Percentiles rank a stretch among this genome's conserved stretches.
phyloP scores from a whole-genome alignment of 2,113 vertebrate species.

The Hypanus sabinus region DNA sequence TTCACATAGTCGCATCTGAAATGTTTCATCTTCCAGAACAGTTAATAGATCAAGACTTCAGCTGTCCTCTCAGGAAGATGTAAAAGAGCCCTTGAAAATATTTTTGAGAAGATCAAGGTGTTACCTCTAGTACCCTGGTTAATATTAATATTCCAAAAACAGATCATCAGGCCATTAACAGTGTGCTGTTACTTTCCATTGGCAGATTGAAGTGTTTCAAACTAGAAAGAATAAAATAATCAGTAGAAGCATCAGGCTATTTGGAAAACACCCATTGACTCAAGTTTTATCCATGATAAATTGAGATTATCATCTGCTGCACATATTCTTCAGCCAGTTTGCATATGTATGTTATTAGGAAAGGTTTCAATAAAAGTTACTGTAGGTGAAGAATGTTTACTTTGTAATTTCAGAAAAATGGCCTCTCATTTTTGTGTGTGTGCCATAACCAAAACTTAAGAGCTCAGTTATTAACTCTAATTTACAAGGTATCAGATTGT shows the following conservation, averaged over 20 bases:
- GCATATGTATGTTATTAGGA: slow-evolving; percentile 10
- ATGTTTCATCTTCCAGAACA: no score
- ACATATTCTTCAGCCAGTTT: slow-evolving; percentile 5
- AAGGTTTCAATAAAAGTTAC: background rate
- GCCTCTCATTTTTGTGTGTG: slow-evolving; percentile 9
- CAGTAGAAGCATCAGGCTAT: background rate
- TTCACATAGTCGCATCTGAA: no score
- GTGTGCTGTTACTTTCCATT: background rate
- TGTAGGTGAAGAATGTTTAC: slow-evolving; percentile 19
- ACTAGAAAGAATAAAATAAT: background rate
- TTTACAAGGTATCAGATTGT: slow-evolving; percentile 27
- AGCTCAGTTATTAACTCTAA: slow-evolving; percentile 5
- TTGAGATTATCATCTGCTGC: background rate
- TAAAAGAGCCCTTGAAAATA: no score
- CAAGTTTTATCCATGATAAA: background rate
- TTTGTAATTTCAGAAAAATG: slow-evolving; percentile 4
- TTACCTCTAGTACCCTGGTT: no score
- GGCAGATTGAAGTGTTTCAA: background rate
- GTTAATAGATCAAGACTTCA: no score
- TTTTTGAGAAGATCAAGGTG: no score
- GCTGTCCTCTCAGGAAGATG: no score
- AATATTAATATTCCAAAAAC: no score
- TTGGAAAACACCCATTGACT: background rate
- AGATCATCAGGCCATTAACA: background rate
- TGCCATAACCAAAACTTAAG: background rate